These are phyloP conservation scores for Drosophila grimshawi DNA, from an alignment of 1,140 invertebrate genomes.

Conservation along the genomic window DNA sequence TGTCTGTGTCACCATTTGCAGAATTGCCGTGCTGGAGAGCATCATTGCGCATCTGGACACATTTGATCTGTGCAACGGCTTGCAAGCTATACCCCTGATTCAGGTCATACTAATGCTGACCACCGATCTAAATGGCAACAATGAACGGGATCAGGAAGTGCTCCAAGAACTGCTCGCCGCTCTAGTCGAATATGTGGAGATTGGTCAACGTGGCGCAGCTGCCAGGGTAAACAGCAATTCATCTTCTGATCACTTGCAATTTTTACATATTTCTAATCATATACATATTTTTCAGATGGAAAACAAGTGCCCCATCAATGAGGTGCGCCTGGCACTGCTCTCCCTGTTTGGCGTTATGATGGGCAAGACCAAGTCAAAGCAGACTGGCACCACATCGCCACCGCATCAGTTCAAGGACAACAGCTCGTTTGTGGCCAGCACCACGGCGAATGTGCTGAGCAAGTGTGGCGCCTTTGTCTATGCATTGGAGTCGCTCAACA, in stretches of 20 bases:
- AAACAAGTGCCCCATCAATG: conserved; percentile 88
- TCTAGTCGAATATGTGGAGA: conserved; percentile 91
- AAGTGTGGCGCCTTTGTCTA: conserved; percentile 92
- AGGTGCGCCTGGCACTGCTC: conserved; percentile 95
- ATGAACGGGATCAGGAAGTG: conserved; percentile 91
- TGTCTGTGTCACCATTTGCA: conserved; percentile 11
- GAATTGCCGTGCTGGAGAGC: conserved; percentile 78
- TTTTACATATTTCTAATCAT: too few species aligned
- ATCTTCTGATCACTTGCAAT: too few species aligned
- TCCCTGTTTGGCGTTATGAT: conserved; percentile 87
- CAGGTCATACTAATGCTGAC: conserved; percentile 96
- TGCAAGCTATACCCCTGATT: conserved; percentile 95
- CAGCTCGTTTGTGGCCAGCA: conserved; percentile 89
- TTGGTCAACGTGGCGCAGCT: conserved; percentile 86
- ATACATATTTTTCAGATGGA: conserved; percentile 58
- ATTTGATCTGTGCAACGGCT: conserved; percentile 87
- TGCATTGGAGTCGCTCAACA: conserved; percentile 92
- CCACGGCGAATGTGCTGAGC: conserved; percentile 91
- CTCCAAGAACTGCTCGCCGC: conserved; percentile 91
- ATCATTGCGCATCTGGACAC: conserved; percentile 76
- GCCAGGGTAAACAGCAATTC: conserved; percentile 50
- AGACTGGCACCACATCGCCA: conserved; percentile 84
- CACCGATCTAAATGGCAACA: conserved; percentile 93
- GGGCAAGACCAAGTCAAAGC: conserved; percentile 83
- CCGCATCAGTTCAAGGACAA: conserved; percentile 87